Percentiles rank a stretch among this genome's conserved stretches.
Evolutionary conservation across 2,113 vertebrate species (phyloP).

Genomic region (Malurus cyaneus): DNA sequence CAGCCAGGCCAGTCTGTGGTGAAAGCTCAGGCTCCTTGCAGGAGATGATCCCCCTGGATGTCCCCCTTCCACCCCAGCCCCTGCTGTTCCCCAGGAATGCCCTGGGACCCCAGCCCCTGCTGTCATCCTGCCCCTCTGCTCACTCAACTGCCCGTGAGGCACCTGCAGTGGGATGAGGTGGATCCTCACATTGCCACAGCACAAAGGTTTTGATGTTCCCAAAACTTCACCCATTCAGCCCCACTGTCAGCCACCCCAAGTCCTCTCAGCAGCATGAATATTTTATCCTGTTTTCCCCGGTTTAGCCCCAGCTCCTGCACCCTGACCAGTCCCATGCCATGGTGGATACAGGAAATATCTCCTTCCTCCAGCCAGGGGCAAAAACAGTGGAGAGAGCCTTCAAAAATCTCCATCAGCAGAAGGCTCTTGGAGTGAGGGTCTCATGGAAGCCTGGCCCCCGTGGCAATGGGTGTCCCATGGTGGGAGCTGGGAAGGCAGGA

Average conservation of each 20-base stretch:
- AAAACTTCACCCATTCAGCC: background rate
- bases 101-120: too few species aligned
- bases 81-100: too few species aligned
- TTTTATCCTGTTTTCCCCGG: background rate
- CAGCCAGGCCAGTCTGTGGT: accelerated
- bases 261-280: accelerated
- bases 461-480: accelerated
- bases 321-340: background rate
- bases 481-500: background rate
- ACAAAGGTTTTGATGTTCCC: background rate
- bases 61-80: background rate
- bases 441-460: background rate
- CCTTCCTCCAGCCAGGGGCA: background rate
- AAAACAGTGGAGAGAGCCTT: background rate
- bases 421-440: accelerated
- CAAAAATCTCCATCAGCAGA: background rate
- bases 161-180: accelerated
- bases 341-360: background rate
- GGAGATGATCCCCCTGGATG: accelerated
- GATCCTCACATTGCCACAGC: background rate
- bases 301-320: background rate
- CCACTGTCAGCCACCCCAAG: background rate
- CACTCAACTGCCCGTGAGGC: accelerated
- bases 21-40: background rate
- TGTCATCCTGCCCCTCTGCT: accelerated